phyloP scores from a whole-genome alignment of 2,888 invertebrate species.

The Eurytoma adleriae region DNA sequence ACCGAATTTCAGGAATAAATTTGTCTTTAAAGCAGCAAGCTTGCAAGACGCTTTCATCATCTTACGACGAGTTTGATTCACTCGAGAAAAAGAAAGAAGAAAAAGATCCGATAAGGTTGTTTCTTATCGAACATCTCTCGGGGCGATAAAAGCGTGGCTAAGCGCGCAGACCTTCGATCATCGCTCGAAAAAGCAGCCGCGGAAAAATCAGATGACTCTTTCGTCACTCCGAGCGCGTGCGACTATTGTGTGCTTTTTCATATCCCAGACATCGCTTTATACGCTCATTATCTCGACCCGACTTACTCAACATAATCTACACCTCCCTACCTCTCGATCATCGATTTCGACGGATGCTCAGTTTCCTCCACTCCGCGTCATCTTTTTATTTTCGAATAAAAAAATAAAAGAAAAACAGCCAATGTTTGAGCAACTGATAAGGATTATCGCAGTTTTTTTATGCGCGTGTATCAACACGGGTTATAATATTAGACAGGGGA shows the following conservation, averaged over 20 bases:
- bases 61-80: neutral
- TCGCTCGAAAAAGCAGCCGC: constrained; percentile 13
- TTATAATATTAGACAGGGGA: neutral
- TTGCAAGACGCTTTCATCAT: neutral
- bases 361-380: neutral
- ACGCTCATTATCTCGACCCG: neutral
- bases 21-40: too few relatives aligned
- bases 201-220: constrained; percentile 17
- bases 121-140: constrained; percentile 20
- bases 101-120: constrained; percentile 31
- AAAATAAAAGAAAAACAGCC: too few relatives aligned
- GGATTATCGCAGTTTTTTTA: neutral
- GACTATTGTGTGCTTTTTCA: constrained; percentile 10
- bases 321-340: constrained; percentile 14
- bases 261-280: neutral
- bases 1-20: neutral
- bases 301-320: neutral
- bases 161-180: constrained; percentile 24
- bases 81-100: neutral
- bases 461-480: neutral
- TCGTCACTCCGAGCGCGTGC: neutral
- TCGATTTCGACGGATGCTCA: neutral
- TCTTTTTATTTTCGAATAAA: neutral
- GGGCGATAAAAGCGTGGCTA: constrained; percentile 21
- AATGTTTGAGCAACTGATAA: neutral